Evolutionary conservation across 35 echinoderm and acorn worm genomes (phyloP).

Genomic region (Anneissia japonica): DNA sequence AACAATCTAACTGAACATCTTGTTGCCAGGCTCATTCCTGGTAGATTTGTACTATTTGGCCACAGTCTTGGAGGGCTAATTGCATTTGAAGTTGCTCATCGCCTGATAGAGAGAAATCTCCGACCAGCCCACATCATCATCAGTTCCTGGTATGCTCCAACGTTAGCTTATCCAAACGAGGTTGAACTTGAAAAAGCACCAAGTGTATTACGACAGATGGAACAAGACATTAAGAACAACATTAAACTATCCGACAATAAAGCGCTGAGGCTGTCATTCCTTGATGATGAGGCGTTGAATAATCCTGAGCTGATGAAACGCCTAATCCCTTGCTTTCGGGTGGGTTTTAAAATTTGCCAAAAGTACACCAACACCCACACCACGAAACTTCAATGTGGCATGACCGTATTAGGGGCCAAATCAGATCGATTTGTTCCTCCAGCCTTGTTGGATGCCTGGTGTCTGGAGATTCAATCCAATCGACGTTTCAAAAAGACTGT

Average conservation of each 20-base stretch:
- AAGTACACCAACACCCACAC: background rate
- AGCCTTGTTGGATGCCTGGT: background rate
- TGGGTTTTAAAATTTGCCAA: background rate
- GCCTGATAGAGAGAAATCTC: background rate
- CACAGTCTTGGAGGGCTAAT: constrained; percentile 35
- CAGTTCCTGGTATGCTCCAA: constrained; percentile 39
- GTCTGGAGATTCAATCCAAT: background rate
- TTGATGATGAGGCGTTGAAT: background rate
- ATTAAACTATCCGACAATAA: background rate
- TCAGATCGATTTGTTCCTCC: background rate
- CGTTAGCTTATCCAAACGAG: constrained; percentile 20
- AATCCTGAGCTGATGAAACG: background rate
- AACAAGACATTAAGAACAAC: background rate
- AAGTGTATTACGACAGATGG: background rate
- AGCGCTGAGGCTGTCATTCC: background rate
- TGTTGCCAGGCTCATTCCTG: background rate
- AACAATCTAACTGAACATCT: background rate
- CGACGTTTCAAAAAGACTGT: constrained; percentile 4
- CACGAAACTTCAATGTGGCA: background rate
- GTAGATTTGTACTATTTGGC: constrained; percentile 27
- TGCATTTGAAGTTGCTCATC: constrained; percentile 36
- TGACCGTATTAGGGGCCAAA: constrained; percentile 10
- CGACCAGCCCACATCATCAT: constrained; percentile 16
- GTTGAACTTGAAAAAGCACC: background rate
- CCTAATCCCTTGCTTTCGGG: background rate